Base-by-base conservation (phyloP, 1,140 invertebrate species). In the Tetramorium parvispinum region DNA sequence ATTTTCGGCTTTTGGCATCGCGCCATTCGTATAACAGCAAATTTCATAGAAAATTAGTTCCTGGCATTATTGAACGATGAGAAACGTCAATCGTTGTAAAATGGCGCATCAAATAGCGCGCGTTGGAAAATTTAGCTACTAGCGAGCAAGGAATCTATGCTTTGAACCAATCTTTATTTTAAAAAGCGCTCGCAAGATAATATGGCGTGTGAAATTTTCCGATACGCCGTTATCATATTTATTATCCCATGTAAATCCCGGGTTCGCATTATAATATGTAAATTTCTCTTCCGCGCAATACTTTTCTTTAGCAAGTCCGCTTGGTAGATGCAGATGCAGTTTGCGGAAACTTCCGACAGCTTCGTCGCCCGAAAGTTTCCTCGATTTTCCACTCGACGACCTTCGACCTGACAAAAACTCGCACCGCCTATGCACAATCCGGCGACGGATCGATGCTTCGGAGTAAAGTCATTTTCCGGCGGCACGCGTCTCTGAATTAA, bases 381-480 rank as follows among this genome's bases (percentile, higher is more conserved):
- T 83, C 79, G 79, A 83, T 83, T 83, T 83, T 83, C 79, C 79
- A 83, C 79, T 83, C 53, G 53, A n/a, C 68, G 79, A 83, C 79
- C 79, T 73, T 82, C 53, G 66, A 18, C n/a, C 18, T 53, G 79
- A 71, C 40, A 82, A 82, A 82, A 82, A 73, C 66, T 59, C 24
- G 66, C 51, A n/a, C 66, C 24, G 66, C 40, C 79, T 83, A 73
- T 73, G 53, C 79, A 75, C 53, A 71, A 63, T 73, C 24, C 68
- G 40, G 43, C 66, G 53, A 82, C 24, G 53, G 53, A 83, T 75
- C 79, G 53, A 83, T 83, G 40, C 68, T 59, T 73, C 27, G 24
- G 79, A 32, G 53, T 49, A 57, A 83, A 83, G 68, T 73, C 79
- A 83, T 83, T 83, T 83, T 83, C 79, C 79, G 53, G 79, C 68